phyloP scores from a whole-genome alignment of 2,797 vertebrate species.

The Chelon labrosus region DNA sequence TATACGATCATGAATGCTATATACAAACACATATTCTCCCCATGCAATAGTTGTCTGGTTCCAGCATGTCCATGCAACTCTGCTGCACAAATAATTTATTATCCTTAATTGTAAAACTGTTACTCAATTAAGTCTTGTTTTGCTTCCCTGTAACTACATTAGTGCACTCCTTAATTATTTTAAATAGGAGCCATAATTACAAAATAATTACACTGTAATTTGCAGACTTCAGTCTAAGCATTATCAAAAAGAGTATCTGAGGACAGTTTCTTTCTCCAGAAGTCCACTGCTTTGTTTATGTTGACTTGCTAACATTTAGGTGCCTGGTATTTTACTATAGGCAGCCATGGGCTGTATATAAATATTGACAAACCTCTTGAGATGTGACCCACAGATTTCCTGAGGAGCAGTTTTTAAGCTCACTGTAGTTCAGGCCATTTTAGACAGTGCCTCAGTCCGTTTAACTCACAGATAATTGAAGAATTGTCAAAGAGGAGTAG shows the following conservation, averaged over 20 bases:
- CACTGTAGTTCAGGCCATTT: too few relatives aligned
- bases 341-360: too few relatives aligned
- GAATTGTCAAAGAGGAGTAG: too few relatives aligned
- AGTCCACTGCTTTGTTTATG: background rate
- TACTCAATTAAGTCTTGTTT: slow-evolving; percentile 19
- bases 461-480: too few relatives aligned
- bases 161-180: slow-evolving; percentile 17
- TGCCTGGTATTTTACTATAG: too few relatives aligned
- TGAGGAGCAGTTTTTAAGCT: too few relatives aligned
- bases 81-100: slow-evolving; percentile 13
- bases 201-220: slow-evolving; percentile 43
- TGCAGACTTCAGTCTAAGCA: slow-evolving; percentile 10
- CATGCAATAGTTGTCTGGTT: background rate
- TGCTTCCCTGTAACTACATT: slow-evolving; percentile 14
- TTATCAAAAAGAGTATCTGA: slow-evolving; percentile 7
- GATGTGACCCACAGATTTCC: too few relatives aligned
- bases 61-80: background rate
- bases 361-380: too few relatives aligned
- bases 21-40: background rate
- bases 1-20: background rate
- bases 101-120: slow-evolving; percentile 11
- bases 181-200: slow-evolving; percentile 24
- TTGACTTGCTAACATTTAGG: background rate
- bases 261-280: slow-evolving; percentile 2
- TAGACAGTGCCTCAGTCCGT: too few relatives aligned